Evolutionary conservation across 2,888 invertebrate genomes (phyloP).

Genomic region (Drosophila glabriapex): DNA sequence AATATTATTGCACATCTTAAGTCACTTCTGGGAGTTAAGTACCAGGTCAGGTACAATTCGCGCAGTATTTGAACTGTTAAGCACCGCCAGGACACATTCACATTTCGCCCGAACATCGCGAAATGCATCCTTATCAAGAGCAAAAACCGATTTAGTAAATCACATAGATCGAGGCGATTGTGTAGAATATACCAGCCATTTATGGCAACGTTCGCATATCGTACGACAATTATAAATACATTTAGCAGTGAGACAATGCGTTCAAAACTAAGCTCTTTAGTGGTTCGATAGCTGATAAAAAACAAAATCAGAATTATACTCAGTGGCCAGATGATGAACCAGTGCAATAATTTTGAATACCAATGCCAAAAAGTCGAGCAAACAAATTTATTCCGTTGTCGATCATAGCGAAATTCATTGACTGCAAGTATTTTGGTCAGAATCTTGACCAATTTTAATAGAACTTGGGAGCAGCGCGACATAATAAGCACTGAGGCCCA

Average conservation of each 20-base stretch:
- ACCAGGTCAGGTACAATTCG: background rate
- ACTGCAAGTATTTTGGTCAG: background rate
- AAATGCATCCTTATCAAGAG: constrained; percentile 3
- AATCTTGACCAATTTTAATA: constrained; percentile 1
- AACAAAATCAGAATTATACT: rapidly evolving
- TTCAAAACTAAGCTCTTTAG: background rate
- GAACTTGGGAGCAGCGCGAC: background rate
- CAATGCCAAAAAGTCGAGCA: constrained; percentile 2
- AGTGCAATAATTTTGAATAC: background rate
- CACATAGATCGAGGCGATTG: background rate
- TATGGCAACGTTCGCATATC: background rate
- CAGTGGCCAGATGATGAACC: background rate
- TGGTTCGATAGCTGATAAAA: background rate
- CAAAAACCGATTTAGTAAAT: background rate
- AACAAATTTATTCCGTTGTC: background rate
- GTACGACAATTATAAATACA: background rate
- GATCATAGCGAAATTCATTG: constrained; percentile 15
- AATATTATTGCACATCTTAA: rapidly evolving
- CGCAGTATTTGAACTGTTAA: background rate
- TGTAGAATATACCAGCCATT: background rate
- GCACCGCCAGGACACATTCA: background rate
- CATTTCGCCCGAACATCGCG: background rate
- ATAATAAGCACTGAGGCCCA: constrained; percentile 9
- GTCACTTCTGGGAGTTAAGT: background rate
- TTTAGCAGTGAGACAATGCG: background rate